phyloP scores from a whole-genome alignment of 1,140 invertebrate genomes.

The Tetramorium parvispinum region DNA sequence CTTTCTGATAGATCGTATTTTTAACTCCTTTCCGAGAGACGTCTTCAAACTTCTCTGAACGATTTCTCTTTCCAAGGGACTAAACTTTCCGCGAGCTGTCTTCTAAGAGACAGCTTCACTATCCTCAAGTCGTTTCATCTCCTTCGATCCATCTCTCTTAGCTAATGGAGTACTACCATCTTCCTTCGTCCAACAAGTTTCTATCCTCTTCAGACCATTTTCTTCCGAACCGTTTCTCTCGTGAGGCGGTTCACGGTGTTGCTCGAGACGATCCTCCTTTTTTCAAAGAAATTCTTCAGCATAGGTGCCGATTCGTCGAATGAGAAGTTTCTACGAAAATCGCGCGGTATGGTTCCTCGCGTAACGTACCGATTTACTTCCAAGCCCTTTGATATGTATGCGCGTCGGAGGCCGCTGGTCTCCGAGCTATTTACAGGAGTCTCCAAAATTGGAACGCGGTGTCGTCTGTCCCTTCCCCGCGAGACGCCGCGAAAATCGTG shows the following conservation, averaged over 20 bases:
- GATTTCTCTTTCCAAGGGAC: neutral
- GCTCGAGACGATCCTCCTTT: neutral
- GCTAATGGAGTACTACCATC: neutral
- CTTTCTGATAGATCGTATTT: conserved; percentile 29
- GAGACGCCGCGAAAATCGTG: conserved; percentile 13
- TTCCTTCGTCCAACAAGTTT: neutral
- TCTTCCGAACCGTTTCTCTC: neutral
- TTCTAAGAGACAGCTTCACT: neutral
- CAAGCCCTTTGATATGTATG: conserved; percentile 70
- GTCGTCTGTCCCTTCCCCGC: neutral
- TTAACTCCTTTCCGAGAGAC: neutral
- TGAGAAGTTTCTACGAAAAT: neutral
- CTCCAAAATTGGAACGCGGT: conserved; percentile 25
- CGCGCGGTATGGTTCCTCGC: conserved; percentile 18
- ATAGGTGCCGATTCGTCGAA: neutral
- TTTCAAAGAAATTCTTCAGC: neutral
- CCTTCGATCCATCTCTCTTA: conserved; percentile 3
- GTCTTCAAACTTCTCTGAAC: conserved; percentile 24
- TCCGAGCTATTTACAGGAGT: conserved; percentile 60
- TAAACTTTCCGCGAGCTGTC: neutral
- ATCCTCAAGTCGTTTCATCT: conserved; percentile 16
- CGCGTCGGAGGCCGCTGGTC: conserved; percentile 42
- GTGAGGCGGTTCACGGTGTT: neutral
- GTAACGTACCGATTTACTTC: conserved; percentile 33
- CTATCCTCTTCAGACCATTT: neutral